A percentile compares a stretch with the other conserved stretches of the same genome.
Conservation (phyloP, 2,888 invertebrate genomes). For the Caradrina clavipalpis region DNA sequence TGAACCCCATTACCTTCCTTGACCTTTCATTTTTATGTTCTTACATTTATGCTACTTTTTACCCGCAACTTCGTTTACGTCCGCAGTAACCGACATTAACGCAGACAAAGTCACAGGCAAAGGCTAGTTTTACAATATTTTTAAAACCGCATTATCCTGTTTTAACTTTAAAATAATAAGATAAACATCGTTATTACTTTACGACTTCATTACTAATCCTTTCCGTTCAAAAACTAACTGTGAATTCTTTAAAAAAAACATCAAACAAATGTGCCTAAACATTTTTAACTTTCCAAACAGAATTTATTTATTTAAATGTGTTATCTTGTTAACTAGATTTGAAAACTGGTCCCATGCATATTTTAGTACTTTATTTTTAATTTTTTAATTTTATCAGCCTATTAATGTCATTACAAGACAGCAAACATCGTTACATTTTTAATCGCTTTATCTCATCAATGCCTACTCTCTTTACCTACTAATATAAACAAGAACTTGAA, state of each 20-base stretch:
- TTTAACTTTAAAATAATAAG: neutral
- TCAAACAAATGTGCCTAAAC: neutral
- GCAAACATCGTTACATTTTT: neutral
- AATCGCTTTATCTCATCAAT: slow-evolving; percentile 1
- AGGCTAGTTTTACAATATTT: too few relatives aligned
- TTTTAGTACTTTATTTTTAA: slow-evolving; percentile 5
- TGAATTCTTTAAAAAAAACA: neutral
- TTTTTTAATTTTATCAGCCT: neutral
- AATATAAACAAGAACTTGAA: slow-evolving; percentile 13
- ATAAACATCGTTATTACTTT: neutral
- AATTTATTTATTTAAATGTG: slow-evolving; percentile 18
- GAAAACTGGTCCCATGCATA: slow-evolving; percentile 9
- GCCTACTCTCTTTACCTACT: neutral
- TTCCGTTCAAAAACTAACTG: slow-evolving; percentile 10
- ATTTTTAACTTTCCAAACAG: slow-evolving; percentile 15
- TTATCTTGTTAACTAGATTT: slow-evolving; percentile 16
- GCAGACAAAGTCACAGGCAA: too few relatives aligned
- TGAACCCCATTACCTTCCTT: too few relatives aligned
- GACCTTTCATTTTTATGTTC: too few relatives aligned
- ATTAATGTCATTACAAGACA: slow-evolving; percentile 5
- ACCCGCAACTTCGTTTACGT: too few relatives aligned
- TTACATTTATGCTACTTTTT: too few relatives aligned
- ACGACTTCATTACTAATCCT: neutral
- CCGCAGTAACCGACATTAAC: too few relatives aligned
- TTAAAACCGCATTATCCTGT: neutral